phyloP scores from a whole-genome alignment of 2,113 vertebrate genomes.

The Meriones unguiculatus region DNA sequence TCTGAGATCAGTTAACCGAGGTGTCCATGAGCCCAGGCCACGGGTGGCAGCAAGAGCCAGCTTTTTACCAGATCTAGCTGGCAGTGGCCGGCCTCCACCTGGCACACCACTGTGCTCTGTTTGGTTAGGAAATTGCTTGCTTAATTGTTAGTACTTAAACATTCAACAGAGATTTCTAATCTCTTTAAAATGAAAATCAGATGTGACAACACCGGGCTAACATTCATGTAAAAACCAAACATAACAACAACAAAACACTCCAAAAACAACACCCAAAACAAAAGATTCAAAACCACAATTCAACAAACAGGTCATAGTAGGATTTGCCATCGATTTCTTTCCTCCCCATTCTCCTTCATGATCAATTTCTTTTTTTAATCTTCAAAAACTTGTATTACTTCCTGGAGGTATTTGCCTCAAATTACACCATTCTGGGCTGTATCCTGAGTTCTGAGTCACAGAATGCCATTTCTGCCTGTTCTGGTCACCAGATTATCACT shows the following conservation, averaged over 20 bases:
- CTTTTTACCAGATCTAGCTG: background rate
- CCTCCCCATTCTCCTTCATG: background rate
- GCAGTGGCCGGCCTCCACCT: background rate
- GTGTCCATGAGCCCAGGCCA: background rate
- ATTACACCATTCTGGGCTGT: background rate
- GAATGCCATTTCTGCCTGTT: background rate
- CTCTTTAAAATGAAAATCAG: background rate
- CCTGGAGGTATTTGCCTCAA: conserved; percentile 21
- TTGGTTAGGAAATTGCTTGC: background rate
- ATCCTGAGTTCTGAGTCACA: background rate
- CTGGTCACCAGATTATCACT: background rate
- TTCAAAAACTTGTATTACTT: conserved; percentile 15
- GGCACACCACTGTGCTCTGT: background rate
- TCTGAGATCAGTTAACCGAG: background rate
- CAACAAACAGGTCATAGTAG: background rate
- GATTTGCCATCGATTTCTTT: background rate
- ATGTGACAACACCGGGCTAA: background rate
- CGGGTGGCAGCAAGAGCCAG: background rate
- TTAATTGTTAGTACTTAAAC: conserved; percentile 54
- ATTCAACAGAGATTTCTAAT: conserved; percentile 42
- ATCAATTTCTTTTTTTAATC: background rate
- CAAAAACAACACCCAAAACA: background rate
- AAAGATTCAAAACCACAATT: background rate
- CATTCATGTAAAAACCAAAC: background rate
- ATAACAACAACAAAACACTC: background rate